These are phyloP conservation scores for Mystacides longicornis DNA, from an alignment of 2,888 invertebrate genomes.

Conservation along the genomic window DNA sequence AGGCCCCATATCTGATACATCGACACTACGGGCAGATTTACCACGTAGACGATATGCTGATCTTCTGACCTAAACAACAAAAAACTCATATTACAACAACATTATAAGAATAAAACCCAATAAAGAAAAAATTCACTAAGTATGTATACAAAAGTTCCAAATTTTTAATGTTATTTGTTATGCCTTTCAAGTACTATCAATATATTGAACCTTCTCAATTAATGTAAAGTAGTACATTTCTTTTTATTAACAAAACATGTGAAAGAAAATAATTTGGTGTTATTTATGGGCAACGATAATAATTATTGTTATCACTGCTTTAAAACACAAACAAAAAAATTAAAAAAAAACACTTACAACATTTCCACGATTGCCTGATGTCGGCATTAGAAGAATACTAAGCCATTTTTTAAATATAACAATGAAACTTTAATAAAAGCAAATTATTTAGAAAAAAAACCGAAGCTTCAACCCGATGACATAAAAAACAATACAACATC, in stretches of 20 bases:
- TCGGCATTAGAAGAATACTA: slow-evolving; percentile 39
- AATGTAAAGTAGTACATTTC: too few species aligned
- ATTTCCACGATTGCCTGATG: slow-evolving; percentile 44
- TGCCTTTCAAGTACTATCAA: too few species aligned
- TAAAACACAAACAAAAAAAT: not conserved
- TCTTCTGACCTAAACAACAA: slow-evolving; percentile 37
- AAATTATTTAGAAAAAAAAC: not conserved
- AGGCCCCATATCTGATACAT: slow-evolving; percentile 34
- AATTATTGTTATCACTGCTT: too few species aligned
- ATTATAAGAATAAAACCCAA: too few species aligned
- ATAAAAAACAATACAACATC: slow-evolving; percentile 14
- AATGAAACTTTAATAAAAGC: not conserved
- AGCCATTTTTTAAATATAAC: slow-evolving; percentile 15
- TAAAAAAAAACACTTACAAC: slow-evolving; percentile 32
- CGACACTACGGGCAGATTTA: slow-evolving; percentile 44
- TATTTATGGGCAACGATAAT: too few species aligned
- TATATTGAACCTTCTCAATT: too few species aligned
- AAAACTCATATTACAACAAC: not conserved
- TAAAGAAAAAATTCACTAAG: too few species aligned
- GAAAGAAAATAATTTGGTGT: too few species aligned
- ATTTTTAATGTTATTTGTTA: too few species aligned
- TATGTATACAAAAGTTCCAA: too few species aligned
- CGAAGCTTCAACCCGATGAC: slow-evolving; percentile 5
- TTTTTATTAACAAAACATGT: too few species aligned
- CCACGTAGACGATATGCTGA: slow-evolving; percentile 44